phyloP scores from a whole-genome alignment of 92 coral and sea anemone species.

The Porites evermanni region DNA sequence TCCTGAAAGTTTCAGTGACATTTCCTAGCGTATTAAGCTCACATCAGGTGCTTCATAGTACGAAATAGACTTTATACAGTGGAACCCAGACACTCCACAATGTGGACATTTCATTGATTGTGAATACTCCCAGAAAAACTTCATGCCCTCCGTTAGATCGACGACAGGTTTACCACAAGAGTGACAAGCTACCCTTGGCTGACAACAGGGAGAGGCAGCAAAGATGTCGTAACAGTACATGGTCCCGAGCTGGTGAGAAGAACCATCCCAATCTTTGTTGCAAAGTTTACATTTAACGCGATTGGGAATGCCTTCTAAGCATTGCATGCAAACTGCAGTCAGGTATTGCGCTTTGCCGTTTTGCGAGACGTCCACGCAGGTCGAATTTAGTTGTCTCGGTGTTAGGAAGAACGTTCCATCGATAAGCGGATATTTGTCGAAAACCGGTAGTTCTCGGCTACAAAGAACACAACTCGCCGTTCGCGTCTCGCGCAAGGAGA shows the following conservation, averaged over 20 bases:
- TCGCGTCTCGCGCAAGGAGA: constrained; percentile 79
- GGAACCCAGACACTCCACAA: constrained; percentile 93
- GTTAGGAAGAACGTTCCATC: constrained; percentile 97
- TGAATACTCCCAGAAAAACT: constrained; percentile 93
- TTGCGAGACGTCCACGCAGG: constrained; percentile 88
- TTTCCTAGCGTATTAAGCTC: constrained; percentile 17
- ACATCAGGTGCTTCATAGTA: constrained; percentile 32
- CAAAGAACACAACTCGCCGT: constrained; percentile 93
- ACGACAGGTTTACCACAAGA: constrained; percentile 94
- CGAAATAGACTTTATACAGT: constrained; percentile 87
- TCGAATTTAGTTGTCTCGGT: constrained; percentile 85
- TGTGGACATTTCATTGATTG: constrained; percentile 94
- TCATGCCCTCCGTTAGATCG: constrained; percentile 77
- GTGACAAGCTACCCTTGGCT: constrained; percentile 90
- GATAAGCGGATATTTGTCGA: constrained; percentile 96
- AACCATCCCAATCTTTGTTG: constrained; percentile 92
- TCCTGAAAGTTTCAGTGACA: background rate
- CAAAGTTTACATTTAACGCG: constrained; percentile 95
- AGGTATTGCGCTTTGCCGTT: constrained; percentile 83
- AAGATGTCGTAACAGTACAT: constrained; percentile 95
- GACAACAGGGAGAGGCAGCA: constrained; percentile 98
- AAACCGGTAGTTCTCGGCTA: constrained; percentile 87
- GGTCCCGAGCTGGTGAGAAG: constrained; percentile 95
- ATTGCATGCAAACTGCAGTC: constrained; percentile 94
- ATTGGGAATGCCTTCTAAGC: constrained; percentile 94